Evolutionary conservation across 1,140 invertebrate genomes (phyloP).

Genomic region (Drosophila kohkoa): DNA sequence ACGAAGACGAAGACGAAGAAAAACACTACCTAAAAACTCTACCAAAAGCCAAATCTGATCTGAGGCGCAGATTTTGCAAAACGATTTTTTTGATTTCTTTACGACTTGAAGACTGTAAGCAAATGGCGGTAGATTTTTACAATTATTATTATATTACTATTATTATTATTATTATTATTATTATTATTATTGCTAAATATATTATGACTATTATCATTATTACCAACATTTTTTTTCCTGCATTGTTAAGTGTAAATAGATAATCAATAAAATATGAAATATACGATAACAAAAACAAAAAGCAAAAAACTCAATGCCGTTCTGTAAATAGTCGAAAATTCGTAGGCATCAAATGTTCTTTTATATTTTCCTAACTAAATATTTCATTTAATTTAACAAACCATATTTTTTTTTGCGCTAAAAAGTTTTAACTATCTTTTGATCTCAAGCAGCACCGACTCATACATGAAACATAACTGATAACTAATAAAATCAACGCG

Average conservation of each 20-base stretch:
- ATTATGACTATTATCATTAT: slow-evolving; percentile 49
- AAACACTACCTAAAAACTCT: slow-evolving; percentile 58
- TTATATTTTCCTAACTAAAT: slow-evolving; percentile 28
- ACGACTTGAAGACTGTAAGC: slow-evolving; percentile 81
- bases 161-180: slow-evolving; percentile 48
- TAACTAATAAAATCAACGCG: no score
- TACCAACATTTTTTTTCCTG: slow-evolving; percentile 31
- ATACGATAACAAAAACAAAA: slow-evolving; percentile 27
- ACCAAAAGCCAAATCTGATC: slow-evolving; percentile 69
- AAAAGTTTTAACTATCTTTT: slow-evolving; percentile 78
- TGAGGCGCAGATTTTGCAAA: slow-evolving; percentile 61
- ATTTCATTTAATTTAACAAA: slow-evolving; percentile 29
- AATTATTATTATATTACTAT: slow-evolving; percentile 53
- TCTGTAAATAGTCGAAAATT: slow-evolving; percentile 63
- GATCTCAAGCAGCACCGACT: slow-evolving; percentile 74
- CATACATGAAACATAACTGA: slow-evolving; percentile 24
- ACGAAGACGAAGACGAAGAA: not conserved
- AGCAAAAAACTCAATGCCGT: slow-evolving; percentile 25
- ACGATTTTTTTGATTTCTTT: slow-evolving; percentile 67
- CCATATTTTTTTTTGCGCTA: slow-evolving; percentile 28
- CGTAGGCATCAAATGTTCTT: slow-evolving; percentile 39
- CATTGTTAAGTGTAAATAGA: slow-evolving; percentile 70
- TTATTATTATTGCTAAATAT: slow-evolving; percentile 24
- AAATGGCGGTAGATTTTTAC: slow-evolving; percentile 65
- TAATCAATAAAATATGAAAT: slow-evolving; percentile 45